Evolutionary conservation across 2,888 invertebrate species (phyloP), one percentile per base, ranked within the genome.

Genomic region (Philaethria dido): DNA sequence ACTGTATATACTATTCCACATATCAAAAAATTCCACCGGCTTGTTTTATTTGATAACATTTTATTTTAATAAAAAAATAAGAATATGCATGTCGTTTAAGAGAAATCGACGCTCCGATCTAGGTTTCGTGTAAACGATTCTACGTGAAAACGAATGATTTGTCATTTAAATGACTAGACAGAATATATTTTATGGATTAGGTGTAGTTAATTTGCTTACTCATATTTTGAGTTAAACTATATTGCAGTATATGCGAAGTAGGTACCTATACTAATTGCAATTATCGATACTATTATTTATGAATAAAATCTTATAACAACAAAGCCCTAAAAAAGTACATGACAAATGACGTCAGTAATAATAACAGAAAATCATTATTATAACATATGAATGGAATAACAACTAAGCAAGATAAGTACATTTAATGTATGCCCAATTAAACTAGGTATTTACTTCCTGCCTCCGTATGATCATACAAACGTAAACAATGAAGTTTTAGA

Each of bases 41-140:
- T 36, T 29, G 29, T 29, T 29, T 36, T 9, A 8, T 9, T 36
- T 22, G 48, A 14, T 48, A 8, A 29, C n/a, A 11, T 16, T 8
- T 44, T n/a, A 2, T 42, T 16, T 44, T 16, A 44, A 44, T 5
- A 42, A 42, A 44, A 16, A 16, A 44, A 4, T 6, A 16, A 4
- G 16, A 50, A 59, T 66, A 59, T 48, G 69, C n/a, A 42, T 44
- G 44, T 16, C 16, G 14, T 16, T 44, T 44, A 16, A 44, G 44
- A 44, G 44, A 44, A 44, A 44, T 44, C 44, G 44, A 44, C 44
- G 44, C 16, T 44, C 6, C 44, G 16, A 16, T 44, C 44, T 44
- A 44, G 44, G 44, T 44, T 44, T 44, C 44, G 44, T 44, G 20
- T 52, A 52, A 52, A 52, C 29, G 29, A 52, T 16, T 50, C 50